These are phyloP conservation scores for Boloria selene DNA, from an alignment of 2,888 invertebrate genomes.

Conservation along the genomic window DNA sequence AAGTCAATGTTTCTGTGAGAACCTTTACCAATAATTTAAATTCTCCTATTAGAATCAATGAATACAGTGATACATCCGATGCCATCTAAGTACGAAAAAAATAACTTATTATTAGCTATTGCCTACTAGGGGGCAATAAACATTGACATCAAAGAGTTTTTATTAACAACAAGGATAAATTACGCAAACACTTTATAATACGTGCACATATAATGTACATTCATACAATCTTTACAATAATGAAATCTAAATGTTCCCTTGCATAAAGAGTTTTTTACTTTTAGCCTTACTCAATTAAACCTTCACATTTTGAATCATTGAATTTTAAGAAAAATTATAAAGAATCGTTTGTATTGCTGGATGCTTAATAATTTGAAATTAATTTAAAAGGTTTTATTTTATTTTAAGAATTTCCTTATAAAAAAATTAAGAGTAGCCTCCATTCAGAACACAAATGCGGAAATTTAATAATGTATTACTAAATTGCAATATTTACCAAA, in stretches of 20 bases:
- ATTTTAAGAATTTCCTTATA: conserved; percentile 13
- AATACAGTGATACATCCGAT: not conserved
- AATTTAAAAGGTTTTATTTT: conserved; percentile 13
- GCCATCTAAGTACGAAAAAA: not conserved
- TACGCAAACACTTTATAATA: not conserved
- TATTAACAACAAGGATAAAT: conserved; percentile 2
- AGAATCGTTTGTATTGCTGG: conserved; percentile 10
- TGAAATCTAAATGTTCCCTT: not conserved
- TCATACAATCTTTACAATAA: conserved; percentile 11
- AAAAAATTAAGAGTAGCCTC: conserved; percentile 8
- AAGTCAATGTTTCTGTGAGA: conserved; percentile 38
- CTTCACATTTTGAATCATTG: not conserved
- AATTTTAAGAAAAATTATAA: not conserved
- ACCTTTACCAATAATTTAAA: conserved; percentile 30
- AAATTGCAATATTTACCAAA: conserved; percentile 11
- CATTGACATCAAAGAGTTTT: not conserved
- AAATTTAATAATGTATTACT: conserved; percentile 16
- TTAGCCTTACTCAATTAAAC: not conserved
- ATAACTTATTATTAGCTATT: not conserved
- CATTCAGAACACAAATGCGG: conserved; percentile 14
- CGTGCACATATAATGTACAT: not conserved
- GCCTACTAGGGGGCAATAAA: not conserved
- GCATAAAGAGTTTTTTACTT: conserved; percentile 4
- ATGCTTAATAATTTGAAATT: conserved; percentile 1
- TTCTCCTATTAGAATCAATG: conserved; percentile 16